Conservation (phyloP, 2,797 vertebrate genomes). For the Hylomyscus alleni region DNA sequence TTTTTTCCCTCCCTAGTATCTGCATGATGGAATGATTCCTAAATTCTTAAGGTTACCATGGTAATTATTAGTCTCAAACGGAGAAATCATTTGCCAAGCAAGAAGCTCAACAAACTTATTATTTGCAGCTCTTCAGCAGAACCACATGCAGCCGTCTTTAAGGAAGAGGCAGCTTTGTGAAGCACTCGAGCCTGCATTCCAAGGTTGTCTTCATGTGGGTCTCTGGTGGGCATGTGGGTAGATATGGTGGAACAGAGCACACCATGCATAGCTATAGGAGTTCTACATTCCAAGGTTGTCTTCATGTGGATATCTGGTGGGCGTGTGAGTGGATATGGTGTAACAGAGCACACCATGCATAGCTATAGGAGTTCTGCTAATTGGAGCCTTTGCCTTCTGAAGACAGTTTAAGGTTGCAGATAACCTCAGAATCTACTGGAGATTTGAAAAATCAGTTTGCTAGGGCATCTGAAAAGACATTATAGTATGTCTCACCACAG, state of each 20-base stretch:
- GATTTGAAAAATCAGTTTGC: conserved; percentile 43
- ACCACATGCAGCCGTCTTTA: conserved; percentile 23
- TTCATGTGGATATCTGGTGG: neutral
- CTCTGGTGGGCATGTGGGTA: neutral
- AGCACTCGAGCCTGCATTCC: neutral
- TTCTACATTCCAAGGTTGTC: neutral
- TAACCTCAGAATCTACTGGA: conserved; percentile 24
- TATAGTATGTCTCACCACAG: conserved; percentile 22
- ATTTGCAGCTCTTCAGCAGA: conserved; percentile 25
- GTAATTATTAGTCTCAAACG: conserved; percentile 82
- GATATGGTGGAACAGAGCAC: neutral
- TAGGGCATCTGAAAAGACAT: neutral
- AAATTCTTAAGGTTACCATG: conserved; percentile 75
- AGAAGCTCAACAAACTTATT: conserved; percentile 71
- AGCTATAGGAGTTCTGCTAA: neutral
- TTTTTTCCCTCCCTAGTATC: conserved; percentile 67
- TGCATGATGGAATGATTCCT: conserved; percentile 67
- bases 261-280: neutral
- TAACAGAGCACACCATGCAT: neutral
- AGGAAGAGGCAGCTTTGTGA: neutral
- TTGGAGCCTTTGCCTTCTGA: neutral
- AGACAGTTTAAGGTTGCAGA: neutral
- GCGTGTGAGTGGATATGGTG: neutral
- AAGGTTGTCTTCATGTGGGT: neutral
- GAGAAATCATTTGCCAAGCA: conserved; percentile 77